Base-by-base conservation (phyloP, 2,888 invertebrate species). In the Byasa hedistus region DNA sequence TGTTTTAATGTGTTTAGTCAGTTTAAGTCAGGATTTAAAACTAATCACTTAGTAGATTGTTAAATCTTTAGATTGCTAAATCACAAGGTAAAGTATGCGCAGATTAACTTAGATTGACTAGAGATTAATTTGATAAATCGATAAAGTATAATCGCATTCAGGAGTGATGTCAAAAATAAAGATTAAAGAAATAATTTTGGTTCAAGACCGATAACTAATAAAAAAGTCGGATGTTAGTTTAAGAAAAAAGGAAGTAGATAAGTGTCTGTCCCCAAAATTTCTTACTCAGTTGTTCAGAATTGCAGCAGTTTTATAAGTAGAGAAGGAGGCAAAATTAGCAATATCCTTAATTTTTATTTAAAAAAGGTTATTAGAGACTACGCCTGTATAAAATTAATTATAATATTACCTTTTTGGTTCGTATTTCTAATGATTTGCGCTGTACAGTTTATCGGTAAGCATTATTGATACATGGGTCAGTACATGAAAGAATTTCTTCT, bases 81-180 rank as follows among this genome's bases (percentile, higher is more conserved):
- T 61, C 61, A 61, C 55, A 4, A 54, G 22, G 52, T 55, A 39
- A 55, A 39, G 22, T 24, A 39, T 55, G 22, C 3, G 19, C 27
- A 23, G 61, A 21, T 61, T 61, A 55, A 55, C 36, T 36, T 23
- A n/a, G 55, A 39, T 55, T 61, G 17, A 61, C 5, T 7, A 39
- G 22, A 24, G 39, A 61, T 61, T 61, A 55, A n/a, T 44, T 44
- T 23, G 61, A 61, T 61, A 44, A 52, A 61, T 27, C n/a, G 22
- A 54, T 22, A 22, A 22, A 61, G n/a, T 44, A 55, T n/a, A 55
- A 55, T 61, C 61, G 24, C 36, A 55, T 61, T 39, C 22, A 22
- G 2, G 19, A 4, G n/a, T n/a, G n/a, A 12, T n/a, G n/a, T 48
- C 48, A 48, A 48, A 48, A 48, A 48, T 39, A 15, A 39, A 10